A percentile compares a stretch with the other conserved stretches of the same genome.
phyloP scores from a whole-genome alignment of 2,113 vertebrate genomes.

The Salminus brasiliensis region DNA sequence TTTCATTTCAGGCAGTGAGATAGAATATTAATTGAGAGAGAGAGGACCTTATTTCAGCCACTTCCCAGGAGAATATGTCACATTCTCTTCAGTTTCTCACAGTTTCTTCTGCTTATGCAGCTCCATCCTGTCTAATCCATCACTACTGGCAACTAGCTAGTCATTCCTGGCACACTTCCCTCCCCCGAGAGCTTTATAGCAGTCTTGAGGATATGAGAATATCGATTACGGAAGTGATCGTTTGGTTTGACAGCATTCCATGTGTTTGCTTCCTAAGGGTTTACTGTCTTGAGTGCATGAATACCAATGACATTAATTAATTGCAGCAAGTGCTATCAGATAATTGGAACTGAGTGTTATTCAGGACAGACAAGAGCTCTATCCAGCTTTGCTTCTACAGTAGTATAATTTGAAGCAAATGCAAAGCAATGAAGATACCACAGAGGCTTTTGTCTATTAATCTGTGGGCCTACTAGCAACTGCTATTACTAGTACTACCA shows the following conservation, averaged over 20 bases:
- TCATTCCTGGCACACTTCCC: not conserved
- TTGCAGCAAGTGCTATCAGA: constrained; percentile 47
- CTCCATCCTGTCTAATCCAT: constrained; percentile 40
- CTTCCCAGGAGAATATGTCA: constrained; percentile 13
- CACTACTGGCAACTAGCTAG: constrained; percentile 30
- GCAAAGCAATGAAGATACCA: not conserved
- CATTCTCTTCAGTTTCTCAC: too few species aligned
- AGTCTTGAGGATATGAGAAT: constrained; percentile 35
- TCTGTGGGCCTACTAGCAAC: too few species aligned
- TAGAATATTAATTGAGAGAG: not conserved
- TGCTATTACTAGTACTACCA: too few species aligned
- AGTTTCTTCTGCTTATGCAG: not conserved
- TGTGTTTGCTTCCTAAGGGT: constrained; percentile 16
- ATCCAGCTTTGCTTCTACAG: too few species aligned
- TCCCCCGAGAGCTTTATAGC: constrained; percentile 43
- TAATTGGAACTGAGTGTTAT: constrained; percentile 43
- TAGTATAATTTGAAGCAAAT: not conserved
- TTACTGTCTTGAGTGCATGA: constrained; percentile 44
- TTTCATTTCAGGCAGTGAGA: not conserved
- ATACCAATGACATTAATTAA: constrained; percentile 51
- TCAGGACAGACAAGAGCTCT: constrained; percentile 6
- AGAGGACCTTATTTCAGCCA: not conserved
- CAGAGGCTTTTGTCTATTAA: not conserved
- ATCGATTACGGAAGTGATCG: constrained; percentile 50
- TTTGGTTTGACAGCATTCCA: constrained; percentile 25